Percentiles rank a stretch among this genome's conserved stretches.
Conservation (phyloP, 2,113 vertebrate genomes). For the Catharus fuscescens region DNA sequence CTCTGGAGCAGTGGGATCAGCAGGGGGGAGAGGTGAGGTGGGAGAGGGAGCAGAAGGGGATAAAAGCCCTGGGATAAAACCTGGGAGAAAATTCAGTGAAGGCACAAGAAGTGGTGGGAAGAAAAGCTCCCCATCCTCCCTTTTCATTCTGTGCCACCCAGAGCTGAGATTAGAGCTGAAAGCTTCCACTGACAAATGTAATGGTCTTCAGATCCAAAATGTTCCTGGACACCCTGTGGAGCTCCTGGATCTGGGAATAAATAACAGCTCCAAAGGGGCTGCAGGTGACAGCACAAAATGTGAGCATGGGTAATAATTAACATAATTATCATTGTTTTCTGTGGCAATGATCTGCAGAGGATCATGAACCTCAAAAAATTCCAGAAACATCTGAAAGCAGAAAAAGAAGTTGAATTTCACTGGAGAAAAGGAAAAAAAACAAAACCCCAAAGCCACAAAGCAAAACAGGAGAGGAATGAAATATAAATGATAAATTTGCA, state of each 20-base stretch:
- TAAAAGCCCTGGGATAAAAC: background rate
- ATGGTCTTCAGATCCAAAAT: background rate
- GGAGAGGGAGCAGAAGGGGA: background rate
- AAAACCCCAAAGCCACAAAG: background rate
- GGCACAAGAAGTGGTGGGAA: background rate
- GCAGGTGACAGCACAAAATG: background rate
- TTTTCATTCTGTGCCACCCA: background rate
- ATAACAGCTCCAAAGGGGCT: background rate
- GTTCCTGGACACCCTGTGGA: accelerated
- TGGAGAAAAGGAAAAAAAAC: accelerated
- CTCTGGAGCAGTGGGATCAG: background rate
- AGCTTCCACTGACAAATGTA: background rate
- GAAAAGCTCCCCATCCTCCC: background rate
- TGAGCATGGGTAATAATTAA: background rate
- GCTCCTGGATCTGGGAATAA: background rate
- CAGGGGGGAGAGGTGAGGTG: background rate
- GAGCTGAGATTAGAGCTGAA: background rate
- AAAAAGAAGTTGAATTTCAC: background rate
- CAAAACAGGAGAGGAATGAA: background rate
- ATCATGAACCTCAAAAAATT: accelerated
- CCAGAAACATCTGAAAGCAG: background rate
- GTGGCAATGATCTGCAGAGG: background rate
- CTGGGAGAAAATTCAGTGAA: background rate
- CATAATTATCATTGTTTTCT: background rate
- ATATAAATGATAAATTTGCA: background rate